Evolutionary conservation across 1,140 invertebrate genomes (phyloP), one percentile per base, ranked within the genome.

Genomic region (Colletes gigas): DNA sequence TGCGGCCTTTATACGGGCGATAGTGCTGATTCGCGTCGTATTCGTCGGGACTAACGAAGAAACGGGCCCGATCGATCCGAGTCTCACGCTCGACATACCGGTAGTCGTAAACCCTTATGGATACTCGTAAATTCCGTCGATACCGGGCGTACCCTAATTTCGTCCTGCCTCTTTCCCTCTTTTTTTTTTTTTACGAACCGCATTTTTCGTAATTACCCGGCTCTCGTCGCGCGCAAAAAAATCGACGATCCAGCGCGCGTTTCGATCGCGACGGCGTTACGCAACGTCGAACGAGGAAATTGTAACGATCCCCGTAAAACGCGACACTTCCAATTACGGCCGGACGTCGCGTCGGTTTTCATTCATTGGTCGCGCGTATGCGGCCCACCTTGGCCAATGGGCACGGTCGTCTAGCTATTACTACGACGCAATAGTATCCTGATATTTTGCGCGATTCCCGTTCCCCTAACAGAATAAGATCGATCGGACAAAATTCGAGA

Each of bases 81-180:
- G 54, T 67, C 17, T 17, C 21, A 65, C 59, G 78, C n/a, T 41
- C 44, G 21, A 50, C 55, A 30, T 65, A 44, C n/a, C 55, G 74
- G 59, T 55, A 83, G 73, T 81, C 67, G 50, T 76, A 72, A 85
- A 81, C 30, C 41, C 17, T 69, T 41, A 41, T 12, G 39, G 59
- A 70, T 21, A 60, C 59, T 71, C 69, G 62, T 84, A 84, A 85
- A 82, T 77, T 66, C 55, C 30, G 14, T 39, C 69, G 65, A 30
- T 47, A 19, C 55, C 15, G n/a, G 8, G 52, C 19, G 9, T 55
- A 17, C 54, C 54, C 12, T 39, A 50, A 39, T 10, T n/a, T 57
- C 14, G 14, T 57, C 39, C 12, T 59, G 5, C 30, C 3, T 8
- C 10, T 9, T 41, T 52, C 1, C 7, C 1, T 14, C 1, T 63